A percentile compares a stretch with the other conserved stretches of the same genome.
Conservation (phyloP, 2,888 invertebrate species). For the Cataglyphis albicans region DNA sequence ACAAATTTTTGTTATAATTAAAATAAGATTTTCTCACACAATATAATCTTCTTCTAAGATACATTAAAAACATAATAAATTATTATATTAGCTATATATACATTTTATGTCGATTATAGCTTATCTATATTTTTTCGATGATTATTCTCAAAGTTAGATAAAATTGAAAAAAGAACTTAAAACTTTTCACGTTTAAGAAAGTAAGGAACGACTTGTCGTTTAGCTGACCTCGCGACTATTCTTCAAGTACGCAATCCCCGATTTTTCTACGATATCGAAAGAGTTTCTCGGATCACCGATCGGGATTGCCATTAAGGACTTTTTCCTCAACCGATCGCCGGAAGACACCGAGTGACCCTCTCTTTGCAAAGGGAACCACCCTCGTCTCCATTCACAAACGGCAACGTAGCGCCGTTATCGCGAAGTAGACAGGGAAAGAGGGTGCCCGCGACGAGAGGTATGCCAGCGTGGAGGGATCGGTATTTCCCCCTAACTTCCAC, state of each 20-base stretch:
- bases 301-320: slow-evolving; percentile 52
- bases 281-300: slow-evolving; percentile 45
- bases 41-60: not conserved
- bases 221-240: not conserved
- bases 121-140: not conserved
- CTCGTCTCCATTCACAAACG: slow-evolving; percentile 69
- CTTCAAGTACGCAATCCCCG: not conserved
- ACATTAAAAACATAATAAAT: not conserved
- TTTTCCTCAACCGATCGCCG: slow-evolving; percentile 24
- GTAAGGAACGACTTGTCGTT: slow-evolving; percentile 10
- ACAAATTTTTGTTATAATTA: not conserved
- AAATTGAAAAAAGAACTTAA: not conserved
- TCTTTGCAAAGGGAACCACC: slow-evolving; percentile 40
- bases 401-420: slow-evolving; percentile 64
- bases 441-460: slow-evolving; percentile 56
- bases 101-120: not conserved
- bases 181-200: not conserved
- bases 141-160: not conserved
- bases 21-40: not conserved
- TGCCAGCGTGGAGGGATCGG: slow-evolving; percentile 61
- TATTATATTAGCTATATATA: not conserved
- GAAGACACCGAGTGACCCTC: slow-evolving; percentile 55
- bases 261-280: slow-evolving; percentile 6
- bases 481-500: slow-evolving; percentile 67
- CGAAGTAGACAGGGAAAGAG: not conserved